Conservation (phyloP, 1,140 invertebrate species). For the Zaprionus davidi region DNA sequence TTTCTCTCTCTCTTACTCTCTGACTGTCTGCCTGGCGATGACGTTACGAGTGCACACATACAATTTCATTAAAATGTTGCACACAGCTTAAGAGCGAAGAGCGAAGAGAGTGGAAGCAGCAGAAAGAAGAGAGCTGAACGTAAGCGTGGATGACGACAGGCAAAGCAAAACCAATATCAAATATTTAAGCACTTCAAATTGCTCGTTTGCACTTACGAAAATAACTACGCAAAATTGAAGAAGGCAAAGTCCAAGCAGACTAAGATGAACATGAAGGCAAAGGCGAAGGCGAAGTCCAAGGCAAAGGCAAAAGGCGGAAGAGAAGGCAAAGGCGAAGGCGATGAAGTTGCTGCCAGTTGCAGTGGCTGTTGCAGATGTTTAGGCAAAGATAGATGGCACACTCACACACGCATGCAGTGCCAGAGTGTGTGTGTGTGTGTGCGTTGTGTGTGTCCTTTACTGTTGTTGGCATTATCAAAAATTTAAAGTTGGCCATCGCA, state of each 20-base stretch:
- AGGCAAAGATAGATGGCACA: slow-evolving; percentile 33
- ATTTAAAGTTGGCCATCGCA: slow-evolving; percentile 74
- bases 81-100: slow-evolving; percentile 31
- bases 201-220: slow-evolving; percentile 81
- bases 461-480: slow-evolving; percentile 74
- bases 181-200: slow-evolving; percentile 82
- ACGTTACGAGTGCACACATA: slow-evolving; percentile 50
- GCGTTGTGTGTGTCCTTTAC: slow-evolving; percentile 17
- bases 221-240: slow-evolving; percentile 78
- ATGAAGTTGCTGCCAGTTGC: slow-evolving; percentile 18
- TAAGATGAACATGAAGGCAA: slow-evolving; percentile 25
- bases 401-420: slow-evolving; percentile 6
- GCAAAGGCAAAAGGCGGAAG: slow-evolving; percentile 4
- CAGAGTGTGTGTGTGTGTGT: not conserved
- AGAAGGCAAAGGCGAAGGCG: slow-evolving; percentile 1
- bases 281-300: slow-evolving; percentile 13
- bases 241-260: slow-evolving; percentile 23
- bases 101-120: not conserved
- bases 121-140: not conserved
- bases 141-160: slow-evolving; percentile 21
- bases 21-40: slow-evolving; percentile 16
- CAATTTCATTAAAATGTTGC: slow-evolving; percentile 75
- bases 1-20: not conserved
- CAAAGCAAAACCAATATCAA: slow-evolving; percentile 77
- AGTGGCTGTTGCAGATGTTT: slow-evolving; percentile 19